phyloP scores from a whole-genome alignment of 2,797 vertebrate genomes.

The Sus cebifrons region DNA sequence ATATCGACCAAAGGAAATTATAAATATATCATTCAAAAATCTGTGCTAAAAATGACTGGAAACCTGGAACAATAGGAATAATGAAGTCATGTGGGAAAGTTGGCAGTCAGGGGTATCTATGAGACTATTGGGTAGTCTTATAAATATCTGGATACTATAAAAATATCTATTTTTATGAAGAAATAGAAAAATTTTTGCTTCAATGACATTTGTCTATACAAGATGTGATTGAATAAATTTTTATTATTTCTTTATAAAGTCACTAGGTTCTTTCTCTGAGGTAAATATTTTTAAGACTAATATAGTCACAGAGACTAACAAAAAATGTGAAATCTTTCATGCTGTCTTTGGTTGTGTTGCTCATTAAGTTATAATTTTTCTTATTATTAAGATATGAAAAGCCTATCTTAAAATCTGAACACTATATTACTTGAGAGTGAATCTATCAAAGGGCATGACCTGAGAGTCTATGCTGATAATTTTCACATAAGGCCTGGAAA shows the following conservation, averaged over 20 bases:
- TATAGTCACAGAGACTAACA: not conserved
- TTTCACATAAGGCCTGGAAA: not conserved
- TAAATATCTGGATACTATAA: not conserved
- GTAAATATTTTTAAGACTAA: not conserved
- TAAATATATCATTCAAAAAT: not conserved
- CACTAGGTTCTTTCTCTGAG: not conserved
- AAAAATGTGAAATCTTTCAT: not conserved
- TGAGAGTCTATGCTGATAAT: not conserved
- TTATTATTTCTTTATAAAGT: not conserved
- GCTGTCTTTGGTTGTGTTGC: not conserved
- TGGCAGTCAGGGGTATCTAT: not conserved
- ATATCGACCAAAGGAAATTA: not conserved
- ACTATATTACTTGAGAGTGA: not conserved
- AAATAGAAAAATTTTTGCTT: not conserved
- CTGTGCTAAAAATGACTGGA: not conserved
- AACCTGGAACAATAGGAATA: not conserved
- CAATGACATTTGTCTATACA: not conserved
- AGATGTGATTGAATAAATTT: not conserved
- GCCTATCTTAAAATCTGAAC: not conserved
- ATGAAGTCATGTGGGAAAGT: not conserved
- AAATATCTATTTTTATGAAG: not conserved
- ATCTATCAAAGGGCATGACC: not conserved
- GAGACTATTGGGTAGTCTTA: not conserved
- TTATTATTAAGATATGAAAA: not conserved
- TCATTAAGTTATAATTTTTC: not conserved